Conservation (phyloP, 1,140 invertebrate species). For the Vanessa tameamea region DNA sequence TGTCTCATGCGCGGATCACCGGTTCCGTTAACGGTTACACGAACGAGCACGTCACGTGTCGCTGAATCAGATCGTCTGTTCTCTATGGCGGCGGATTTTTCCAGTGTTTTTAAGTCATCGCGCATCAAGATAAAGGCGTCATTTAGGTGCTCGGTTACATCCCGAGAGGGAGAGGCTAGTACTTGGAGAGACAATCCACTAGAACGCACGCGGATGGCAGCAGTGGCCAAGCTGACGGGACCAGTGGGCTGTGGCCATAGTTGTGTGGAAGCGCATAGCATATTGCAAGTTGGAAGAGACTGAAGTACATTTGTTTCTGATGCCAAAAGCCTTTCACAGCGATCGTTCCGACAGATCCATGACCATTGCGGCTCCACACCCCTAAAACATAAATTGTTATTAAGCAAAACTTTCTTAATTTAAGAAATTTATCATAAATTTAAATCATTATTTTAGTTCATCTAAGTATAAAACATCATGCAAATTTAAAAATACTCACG, state of each 20-base stretch:
- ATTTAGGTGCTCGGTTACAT: constrained; percentile 55
- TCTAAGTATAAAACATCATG: too few relatives aligned
- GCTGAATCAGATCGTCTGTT: constrained; percentile 70
- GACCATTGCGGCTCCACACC: constrained; percentile 77
- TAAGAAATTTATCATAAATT: too few relatives aligned
- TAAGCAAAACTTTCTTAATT: neutral
- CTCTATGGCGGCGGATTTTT: constrained; percentile 65
- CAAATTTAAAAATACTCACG: constrained; percentile 44
- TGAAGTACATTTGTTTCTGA: constrained; percentile 61
- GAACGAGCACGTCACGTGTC: constrained; percentile 71
- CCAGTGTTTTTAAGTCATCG: constrained; percentile 54
- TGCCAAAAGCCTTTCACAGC: constrained; percentile 74
- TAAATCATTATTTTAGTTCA: too few relatives aligned
- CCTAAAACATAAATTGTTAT: constrained; percentile 36
- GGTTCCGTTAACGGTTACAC: constrained; percentile 79
- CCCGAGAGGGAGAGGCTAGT: constrained; percentile 55
- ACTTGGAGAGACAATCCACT: constrained; percentile 55
- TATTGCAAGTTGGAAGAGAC: constrained; percentile 81
- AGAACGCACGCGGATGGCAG: constrained; percentile 60
- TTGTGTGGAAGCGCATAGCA: constrained; percentile 82
- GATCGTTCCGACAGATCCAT: constrained; percentile 79
- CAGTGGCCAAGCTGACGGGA: constrained; percentile 77
- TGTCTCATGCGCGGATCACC: constrained; percentile 82
- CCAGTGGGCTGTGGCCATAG: constrained; percentile 82
- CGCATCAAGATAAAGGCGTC: constrained; percentile 67